These are phyloP conservation scores for Clarias batrachus DNA, from an alignment of 2,113 vertebrate species.

Conservation along the genomic window DNA sequence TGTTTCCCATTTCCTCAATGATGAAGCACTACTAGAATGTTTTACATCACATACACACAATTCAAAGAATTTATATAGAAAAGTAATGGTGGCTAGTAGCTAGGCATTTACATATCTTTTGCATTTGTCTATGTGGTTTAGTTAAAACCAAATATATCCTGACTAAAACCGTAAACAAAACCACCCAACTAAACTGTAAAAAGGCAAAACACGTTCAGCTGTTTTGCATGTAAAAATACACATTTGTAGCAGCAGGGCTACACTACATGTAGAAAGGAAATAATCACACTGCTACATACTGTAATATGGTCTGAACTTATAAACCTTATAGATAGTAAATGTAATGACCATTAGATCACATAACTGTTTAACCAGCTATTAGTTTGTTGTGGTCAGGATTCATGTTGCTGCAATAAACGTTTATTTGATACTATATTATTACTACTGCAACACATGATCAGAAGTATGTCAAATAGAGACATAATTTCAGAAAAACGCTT, in stretches of 20 bases:
- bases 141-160: not conserved
- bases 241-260: not conserved
- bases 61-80: not conserved
- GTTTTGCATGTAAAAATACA: not conserved
- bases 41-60: not conserved
- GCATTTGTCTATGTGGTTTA: not conserved
- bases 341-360: not conserved
- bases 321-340: not conserved
- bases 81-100: not conserved
- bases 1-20: not conserved
- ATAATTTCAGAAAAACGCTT: not conserved
- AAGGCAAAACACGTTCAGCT: not conserved
- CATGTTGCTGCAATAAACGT: not conserved
- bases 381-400: not conserved
- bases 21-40: too few species aligned
- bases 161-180: not conserved
- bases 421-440: not conserved
- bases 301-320: not conserved
- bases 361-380: not conserved
- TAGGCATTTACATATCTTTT: not conserved
- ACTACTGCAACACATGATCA: not conserved
- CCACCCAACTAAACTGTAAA: not conserved
- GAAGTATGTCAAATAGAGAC: not conserved
- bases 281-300: not conserved
- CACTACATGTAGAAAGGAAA: not conserved